phyloP scores from a whole-genome alignment of 2,797 vertebrate species.

The Huso huso region DNA sequence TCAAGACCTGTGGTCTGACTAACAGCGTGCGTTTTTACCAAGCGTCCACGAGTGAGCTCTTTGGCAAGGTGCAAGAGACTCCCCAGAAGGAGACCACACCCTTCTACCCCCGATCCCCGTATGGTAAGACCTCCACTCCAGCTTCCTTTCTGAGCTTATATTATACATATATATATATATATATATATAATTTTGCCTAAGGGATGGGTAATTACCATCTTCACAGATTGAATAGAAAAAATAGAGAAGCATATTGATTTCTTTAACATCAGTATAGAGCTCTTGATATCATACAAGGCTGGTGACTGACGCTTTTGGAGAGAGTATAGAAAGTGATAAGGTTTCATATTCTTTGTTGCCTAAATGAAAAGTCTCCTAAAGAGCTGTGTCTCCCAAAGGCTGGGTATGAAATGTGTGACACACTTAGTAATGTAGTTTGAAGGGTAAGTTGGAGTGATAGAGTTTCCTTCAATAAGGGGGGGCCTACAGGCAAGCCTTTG shows the following conservation, averaged over 20 bases:
- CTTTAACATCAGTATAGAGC: slow-evolving; percentile 44
- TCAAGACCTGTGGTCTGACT: slow-evolving; percentile 92
- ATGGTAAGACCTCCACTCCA: slow-evolving; percentile 58
- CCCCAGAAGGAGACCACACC: slow-evolving; percentile 93
- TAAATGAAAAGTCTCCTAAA: slow-evolving; percentile 40
- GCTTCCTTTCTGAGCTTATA: neutral
- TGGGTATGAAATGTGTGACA: slow-evolving; percentile 14
- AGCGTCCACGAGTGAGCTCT: slow-evolving; percentile 95
- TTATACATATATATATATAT: neutral
- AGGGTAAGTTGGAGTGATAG: slow-evolving; percentile 32
- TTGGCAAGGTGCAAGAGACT: slow-evolving; percentile 95
- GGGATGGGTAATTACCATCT: neutral
- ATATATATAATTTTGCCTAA: neutral
- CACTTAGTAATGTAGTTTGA: slow-evolving; percentile 29
- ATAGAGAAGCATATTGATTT: neutral
- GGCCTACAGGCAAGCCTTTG: slow-evolving; percentile 2
- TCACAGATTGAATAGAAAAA: no score
- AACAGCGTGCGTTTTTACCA: slow-evolving; percentile 87
- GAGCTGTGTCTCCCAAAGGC: slow-evolving; percentile 25
- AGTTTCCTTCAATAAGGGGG: slow-evolving; percentile 36
- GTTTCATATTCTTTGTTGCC: slow-evolving; percentile 54
- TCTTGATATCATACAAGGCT: slow-evolving; percentile 33
- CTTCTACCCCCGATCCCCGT: slow-evolving; percentile 94
- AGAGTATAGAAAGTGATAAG: slow-evolving; percentile 38
- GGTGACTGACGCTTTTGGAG: slow-evolving; percentile 36